A percentile compares a stretch with the other conserved stretches of the same genome.
phyloP scores from a whole-genome alignment of 2,113 vertebrate species.

The Sapayoa aenigma region DNA sequence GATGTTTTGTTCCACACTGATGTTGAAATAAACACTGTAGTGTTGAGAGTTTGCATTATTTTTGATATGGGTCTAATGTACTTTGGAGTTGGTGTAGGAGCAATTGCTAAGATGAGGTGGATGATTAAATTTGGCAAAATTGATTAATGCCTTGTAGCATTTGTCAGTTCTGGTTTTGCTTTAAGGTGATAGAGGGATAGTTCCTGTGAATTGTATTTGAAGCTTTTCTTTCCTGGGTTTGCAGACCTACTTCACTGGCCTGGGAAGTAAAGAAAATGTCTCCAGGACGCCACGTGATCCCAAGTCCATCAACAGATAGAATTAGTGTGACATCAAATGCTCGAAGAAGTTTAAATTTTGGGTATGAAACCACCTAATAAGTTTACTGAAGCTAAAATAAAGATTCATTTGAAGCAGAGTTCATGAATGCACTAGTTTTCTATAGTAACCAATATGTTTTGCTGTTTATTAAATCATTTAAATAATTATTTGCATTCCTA shows the following conservation, averaged over 20 bases:
- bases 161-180: background rate
- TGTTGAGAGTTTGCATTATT: background rate
- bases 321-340: constrained; percentile 86
- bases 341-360: constrained; percentile 89
- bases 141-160: accelerated
- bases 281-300: constrained; percentile 92
- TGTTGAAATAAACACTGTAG: background rate
- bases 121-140: background rate
- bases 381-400: background rate
- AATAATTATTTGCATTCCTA: background rate
- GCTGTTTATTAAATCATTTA: background rate
- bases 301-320: constrained; percentile 90
- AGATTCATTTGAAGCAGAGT: background rate
- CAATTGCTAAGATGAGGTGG: background rate
- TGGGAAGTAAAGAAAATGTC: constrained; percentile 99
- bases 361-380: constrained; percentile 70
- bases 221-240: constrained; percentile 31
- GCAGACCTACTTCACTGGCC: constrained; percentile 93
- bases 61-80: accelerated
- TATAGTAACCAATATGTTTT: background rate
- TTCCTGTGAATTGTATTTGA: background rate
- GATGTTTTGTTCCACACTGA: background rate
- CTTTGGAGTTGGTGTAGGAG: background rate
- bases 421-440: background rate
- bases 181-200: background rate